Base-by-base conservation (phyloP, 2,113 vertebrate genomes). In the Elephantulus edwardii region DNA sequence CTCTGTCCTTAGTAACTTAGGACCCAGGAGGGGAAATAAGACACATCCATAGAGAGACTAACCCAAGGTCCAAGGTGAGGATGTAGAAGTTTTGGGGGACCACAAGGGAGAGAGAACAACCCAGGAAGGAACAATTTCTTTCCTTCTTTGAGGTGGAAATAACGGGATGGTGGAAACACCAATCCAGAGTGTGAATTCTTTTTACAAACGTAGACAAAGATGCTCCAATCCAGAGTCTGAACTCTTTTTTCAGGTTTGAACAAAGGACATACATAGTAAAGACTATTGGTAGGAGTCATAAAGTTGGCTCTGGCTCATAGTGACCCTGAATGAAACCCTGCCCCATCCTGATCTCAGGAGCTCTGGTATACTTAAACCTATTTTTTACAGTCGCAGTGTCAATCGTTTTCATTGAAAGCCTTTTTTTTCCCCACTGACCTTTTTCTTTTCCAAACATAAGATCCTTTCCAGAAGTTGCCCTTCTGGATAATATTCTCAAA, bases 81-180 rank as follows among this genome's bases (percentile, higher is more conserved):
- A 50, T 38, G 4, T 5, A 5, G 68, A 72, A 24, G 26, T 44
- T 16, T 12, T 22, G 16, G 44, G 12, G 38, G 62, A 52, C n/a
- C 7, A 0, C 54, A 38, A 42, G 8, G 6, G 14, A 14, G 13
- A 19, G 12, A 28, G 48, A 77, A 19, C 72, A 12, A 70, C 1
- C 19, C 20, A 2, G 2, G 38, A 28, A 42, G 20, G 40, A 48
- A 5, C 0, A 3, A 33, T 0, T 9, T 6, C 1, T 33, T 26
- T n/a, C 70, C 33, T 12, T 76, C 17, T 22, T 33, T 13, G 16
- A 46, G 88, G 7, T n/a, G 40, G 60, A 46, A 83, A 19, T 26
- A 35, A 26, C 46, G 54, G 66, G 50, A 46, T 24, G 22, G 40
- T n/a, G 24, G 40, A 58, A 33, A 42, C 6, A 1, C 44, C 12